A percentile compares a stretch with the other conserved stretches of the same genome.
Conservation (phyloP, 2,113 vertebrate species). For the Pseudorhombus dupliciocellatus region DNA sequence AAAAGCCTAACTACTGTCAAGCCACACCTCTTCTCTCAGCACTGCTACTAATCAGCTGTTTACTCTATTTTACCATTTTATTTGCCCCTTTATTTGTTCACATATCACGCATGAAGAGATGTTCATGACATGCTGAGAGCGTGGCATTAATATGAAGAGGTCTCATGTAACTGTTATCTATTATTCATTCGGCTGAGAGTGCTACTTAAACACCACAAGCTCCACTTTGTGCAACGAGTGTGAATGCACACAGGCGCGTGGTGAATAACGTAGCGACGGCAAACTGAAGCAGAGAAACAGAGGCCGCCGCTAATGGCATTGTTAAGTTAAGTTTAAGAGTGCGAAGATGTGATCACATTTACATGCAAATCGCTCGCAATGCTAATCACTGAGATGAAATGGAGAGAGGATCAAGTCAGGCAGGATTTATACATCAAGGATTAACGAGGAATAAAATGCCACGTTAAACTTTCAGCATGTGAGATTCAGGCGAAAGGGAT, state of each 20-base stretch:
- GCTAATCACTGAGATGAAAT: slow-evolving; percentile 38
- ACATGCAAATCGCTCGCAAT: slow-evolving; percentile 63
- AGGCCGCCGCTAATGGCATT: slow-evolving; percentile 37
- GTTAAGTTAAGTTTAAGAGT: slow-evolving; percentile 52
- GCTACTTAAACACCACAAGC: slow-evolving; percentile 45
- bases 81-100: not conserved
- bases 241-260: slow-evolving; percentile 32
- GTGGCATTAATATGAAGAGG: slow-evolving; percentile 21
- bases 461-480: not conserved
- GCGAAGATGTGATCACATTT: slow-evolving; percentile 52
- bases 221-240: slow-evolving; percentile 37
- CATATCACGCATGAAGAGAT: not conserved
- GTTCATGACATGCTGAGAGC: slow-evolving; percentile 10
- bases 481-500: no score
- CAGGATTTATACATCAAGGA: slow-evolving; percentile 51
- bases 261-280: slow-evolving; percentile 53
- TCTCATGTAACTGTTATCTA: slow-evolving; percentile 14
- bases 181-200: slow-evolving; percentile 51
- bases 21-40: slow-evolving; percentile 31
- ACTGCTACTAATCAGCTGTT: not conserved
- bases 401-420: slow-evolving; percentile 22
- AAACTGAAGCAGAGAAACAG: slow-evolving; percentile 21
- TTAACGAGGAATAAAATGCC: slow-evolving; percentile 41
- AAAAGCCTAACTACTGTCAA: slow-evolving; percentile 8
- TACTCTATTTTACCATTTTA: not conserved